Base-by-base conservation (phyloP, 2,113 vertebrate genomes). In the Phaethornis superciliosus region DNA sequence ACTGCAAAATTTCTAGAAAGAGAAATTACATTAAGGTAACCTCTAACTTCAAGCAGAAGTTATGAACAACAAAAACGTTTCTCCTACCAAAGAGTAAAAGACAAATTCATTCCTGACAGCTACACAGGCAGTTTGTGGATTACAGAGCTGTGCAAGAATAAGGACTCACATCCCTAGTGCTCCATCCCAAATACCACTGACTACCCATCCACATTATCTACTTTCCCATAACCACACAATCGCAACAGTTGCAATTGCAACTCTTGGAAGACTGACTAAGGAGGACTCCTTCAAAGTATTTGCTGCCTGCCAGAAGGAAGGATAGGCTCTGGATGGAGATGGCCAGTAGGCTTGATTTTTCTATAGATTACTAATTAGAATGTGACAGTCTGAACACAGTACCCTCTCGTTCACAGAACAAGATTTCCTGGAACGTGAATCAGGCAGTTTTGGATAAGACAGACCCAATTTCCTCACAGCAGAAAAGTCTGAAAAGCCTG, bases 21-120 rank as follows among this genome's bases (percentile, higher is more conserved):
- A 69, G 22, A 74, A 54, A 60, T 37, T 60, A n/a, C 37, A 37
- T 32, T 55, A 83, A 79, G 12, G n/a, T 42, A 55, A 24, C 23
- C 32, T 65, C 46, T 60, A 47, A 74, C n/a, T 82, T 78, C 55
- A 68, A 21, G 27, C 2, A 33, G 27, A 69, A 20, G 20, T n/a
- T 16, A 64, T 4, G 12, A 68, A 78, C 33, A 70, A 22, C 9
- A n/a, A 5, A 71, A 87, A 28, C 7, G 16, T n/a, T 83, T 35
- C 72, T 76, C 15, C 52, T 56, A 40, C 52, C 14, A 35, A 56
- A 40, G 68, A 81, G 24, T 22, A 76, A 56, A 65, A 68, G 54
- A 6, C n/a, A 59, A 63, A 19, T n/a, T 71, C 16, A 8, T 24
- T 71, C 58, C 42, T 1, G 0, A n/a, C 28, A 1, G 0, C 22